phyloP scores from a whole-genome alignment of 2,888 invertebrate species.

The Aromia moschata region DNA sequence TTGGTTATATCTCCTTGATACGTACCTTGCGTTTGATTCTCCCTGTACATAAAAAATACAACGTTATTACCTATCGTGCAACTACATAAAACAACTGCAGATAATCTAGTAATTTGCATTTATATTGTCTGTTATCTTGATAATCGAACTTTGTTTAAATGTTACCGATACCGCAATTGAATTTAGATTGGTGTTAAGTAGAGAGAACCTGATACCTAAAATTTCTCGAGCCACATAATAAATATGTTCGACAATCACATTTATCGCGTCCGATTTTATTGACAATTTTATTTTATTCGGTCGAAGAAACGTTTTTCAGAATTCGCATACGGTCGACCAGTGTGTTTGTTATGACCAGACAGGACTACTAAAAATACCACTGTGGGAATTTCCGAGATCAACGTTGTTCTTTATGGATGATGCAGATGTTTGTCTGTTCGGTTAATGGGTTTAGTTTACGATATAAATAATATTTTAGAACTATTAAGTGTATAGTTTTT shows the following conservation, averaged over 20 bases:
- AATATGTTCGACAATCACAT: conserved; percentile 10
- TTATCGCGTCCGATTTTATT: background rate
- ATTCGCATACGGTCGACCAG: background rate
- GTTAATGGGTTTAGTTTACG: too few relatives aligned
- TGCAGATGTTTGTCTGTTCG: background rate
- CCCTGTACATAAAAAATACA: conserved; percentile 34
- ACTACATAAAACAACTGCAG: conserved; percentile 52
- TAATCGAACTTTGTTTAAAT: conserved; percentile 51
- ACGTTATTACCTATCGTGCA: conserved; percentile 43
- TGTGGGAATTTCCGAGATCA: background rate
- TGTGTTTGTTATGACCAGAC: too few relatives aligned
- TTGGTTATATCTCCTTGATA: too few relatives aligned
- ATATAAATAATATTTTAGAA: too few relatives aligned
- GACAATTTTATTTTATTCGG: background rate
- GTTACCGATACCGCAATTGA: conserved; percentile 51
- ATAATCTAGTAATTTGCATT: conserved; percentile 54
- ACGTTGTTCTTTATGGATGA: background rate
- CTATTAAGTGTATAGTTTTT: too few relatives aligned
- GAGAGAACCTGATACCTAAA: conserved; percentile 13
- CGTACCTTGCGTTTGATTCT: too few relatives aligned
- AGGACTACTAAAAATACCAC: background rate
- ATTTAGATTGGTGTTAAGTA: conserved; percentile 50
- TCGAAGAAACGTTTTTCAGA: background rate
- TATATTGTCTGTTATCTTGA: conserved; percentile 54
- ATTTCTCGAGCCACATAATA: conserved; percentile 6